Conservation (phyloP, 2,888 invertebrate species). For the Cerastis rubricosa region DNA sequence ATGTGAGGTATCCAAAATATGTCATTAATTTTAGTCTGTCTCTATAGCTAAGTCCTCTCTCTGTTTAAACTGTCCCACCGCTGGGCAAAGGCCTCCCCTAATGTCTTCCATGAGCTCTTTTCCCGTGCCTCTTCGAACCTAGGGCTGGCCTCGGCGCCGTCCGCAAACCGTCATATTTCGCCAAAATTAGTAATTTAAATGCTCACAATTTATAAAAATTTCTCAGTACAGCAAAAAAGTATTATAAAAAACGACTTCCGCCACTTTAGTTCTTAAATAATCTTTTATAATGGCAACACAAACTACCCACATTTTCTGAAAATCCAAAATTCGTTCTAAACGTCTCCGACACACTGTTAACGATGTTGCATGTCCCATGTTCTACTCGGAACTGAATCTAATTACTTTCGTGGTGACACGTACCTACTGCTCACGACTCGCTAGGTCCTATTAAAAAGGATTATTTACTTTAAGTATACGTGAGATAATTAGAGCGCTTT, state of each 20-base stretch:
- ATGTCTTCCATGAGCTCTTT: too few species aligned
- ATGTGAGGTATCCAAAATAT: too few species aligned
- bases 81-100: too few species aligned
- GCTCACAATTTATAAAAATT: background rate
- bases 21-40: too few species aligned
- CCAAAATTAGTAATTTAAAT: background rate
- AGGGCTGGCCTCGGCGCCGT: too few species aligned
- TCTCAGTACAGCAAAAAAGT: background rate
- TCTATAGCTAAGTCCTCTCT: too few species aligned
- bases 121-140: too few species aligned
- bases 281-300: constrained; percentile 4
- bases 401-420: constrained; percentile 64
- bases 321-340: constrained; percentile 42
- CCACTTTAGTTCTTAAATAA: constrained; percentile 9
- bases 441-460: constrained; percentile 34
- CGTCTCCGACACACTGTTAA: constrained; percentile 44
- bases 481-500: constrained; percentile 43
- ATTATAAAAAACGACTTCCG: background rate
- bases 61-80: too few species aligned
- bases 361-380: constrained; percentile 51
- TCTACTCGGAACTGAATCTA: constrained; percentile 54
- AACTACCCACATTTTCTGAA: constrained; percentile 14
- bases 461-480: constrained; percentile 43
- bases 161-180: background rate
- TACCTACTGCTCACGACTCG: constrained; percentile 44